Percentiles rank a stretch among this genome's conserved stretches.
Conservation (phyloP, 1,140 invertebrate species). For the Bombyx mandarina region DNA sequence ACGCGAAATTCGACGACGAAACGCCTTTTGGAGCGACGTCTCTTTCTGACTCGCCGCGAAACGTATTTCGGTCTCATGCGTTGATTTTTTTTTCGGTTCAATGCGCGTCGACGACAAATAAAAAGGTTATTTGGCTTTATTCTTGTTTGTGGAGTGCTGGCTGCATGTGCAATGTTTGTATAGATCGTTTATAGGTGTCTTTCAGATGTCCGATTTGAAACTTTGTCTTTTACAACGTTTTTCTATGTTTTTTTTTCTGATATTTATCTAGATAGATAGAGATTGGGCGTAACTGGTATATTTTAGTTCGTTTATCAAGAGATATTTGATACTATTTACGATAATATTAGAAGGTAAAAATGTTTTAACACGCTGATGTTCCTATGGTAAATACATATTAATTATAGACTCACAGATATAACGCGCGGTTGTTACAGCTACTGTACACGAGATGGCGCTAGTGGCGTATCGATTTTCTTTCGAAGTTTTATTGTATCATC, state of each 20-base stretch:
- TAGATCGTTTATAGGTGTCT: conserved; percentile 46
- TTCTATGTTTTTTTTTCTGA: no score
- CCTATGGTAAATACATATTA: background rate
- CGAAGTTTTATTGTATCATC: no score
- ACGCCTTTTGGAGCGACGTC: conserved; percentile 43
- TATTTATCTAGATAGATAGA: no score
- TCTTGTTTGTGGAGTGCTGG: conserved; percentile 39
- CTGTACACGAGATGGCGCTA: conserved; percentile 39
- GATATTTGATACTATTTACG: no score
- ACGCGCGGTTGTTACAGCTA: conserved; percentile 9
- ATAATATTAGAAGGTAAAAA: no score
- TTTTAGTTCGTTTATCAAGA: no score
- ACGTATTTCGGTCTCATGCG: conserved; percentile 20
- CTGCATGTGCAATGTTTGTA: conserved; percentile 67
- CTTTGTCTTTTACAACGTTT: conserved; percentile 21
- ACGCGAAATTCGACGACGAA: conserved; percentile 42
- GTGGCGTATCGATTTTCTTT: background rate
- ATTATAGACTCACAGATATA: background rate
- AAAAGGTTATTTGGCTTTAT: conserved; percentile 45
- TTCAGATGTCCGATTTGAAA: conserved; percentile 56
- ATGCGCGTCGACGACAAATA: conserved; percentile 59
- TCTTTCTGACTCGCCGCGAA: conserved; percentile 17
- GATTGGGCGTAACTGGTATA: no score
- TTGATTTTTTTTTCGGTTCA: conserved; percentile 42
- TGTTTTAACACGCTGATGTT: background rate